Percentiles rank a stretch among this genome's conserved stretches.
Evolutionary conservation across 2,888 invertebrate species (phyloP).

Genomic region (Gisinianus flammeolus): DNA sequence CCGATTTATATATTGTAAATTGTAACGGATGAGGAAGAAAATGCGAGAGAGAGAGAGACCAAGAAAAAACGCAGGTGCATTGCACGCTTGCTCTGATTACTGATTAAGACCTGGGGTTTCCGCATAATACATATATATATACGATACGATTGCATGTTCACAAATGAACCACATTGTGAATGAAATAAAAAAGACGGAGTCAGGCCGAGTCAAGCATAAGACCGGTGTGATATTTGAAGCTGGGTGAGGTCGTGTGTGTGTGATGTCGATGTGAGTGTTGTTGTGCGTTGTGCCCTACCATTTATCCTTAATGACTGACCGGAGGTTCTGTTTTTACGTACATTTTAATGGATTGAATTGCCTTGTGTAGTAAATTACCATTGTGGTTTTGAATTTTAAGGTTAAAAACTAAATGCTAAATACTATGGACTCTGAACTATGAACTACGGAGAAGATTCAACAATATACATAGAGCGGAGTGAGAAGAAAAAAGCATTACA

Average conservation of each 20-base stretch:
- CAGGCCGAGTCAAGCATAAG: not conserved
- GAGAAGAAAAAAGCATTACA: too few relatives aligned
- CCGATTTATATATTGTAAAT: too few relatives aligned
- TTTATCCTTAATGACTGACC: slow-evolving; percentile 33
- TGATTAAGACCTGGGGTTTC: slow-evolving; percentile 25
- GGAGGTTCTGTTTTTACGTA: slow-evolving; percentile 17
- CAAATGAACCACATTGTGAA: not conserved
- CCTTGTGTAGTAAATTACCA: slow-evolving; percentile 7
- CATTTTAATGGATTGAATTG: slow-evolving; percentile 26
- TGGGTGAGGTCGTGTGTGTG: slow-evolving; percentile 33
- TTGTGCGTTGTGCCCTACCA: slow-evolving; percentile 19
- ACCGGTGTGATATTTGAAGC: slow-evolving; percentile 3
- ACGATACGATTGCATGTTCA: not conserved
- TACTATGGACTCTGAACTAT: too few relatives aligned
- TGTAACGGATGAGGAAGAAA: slow-evolving; percentile 21
- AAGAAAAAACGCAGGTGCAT: slow-evolving; percentile 18
- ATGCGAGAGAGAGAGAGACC: not conserved
- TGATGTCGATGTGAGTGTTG: not conserved
- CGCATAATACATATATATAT: not conserved
- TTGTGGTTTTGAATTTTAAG: too few relatives aligned
- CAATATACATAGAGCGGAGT: too few relatives aligned
- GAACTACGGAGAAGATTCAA: too few relatives aligned
- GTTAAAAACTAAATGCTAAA: too few relatives aligned
- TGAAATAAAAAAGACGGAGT: slow-evolving; percentile 8
- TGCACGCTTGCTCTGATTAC: slow-evolving; percentile 27